Conservation (phyloP, 2,888 invertebrate genomes). For the Protophormia terraenovae region DNA sequence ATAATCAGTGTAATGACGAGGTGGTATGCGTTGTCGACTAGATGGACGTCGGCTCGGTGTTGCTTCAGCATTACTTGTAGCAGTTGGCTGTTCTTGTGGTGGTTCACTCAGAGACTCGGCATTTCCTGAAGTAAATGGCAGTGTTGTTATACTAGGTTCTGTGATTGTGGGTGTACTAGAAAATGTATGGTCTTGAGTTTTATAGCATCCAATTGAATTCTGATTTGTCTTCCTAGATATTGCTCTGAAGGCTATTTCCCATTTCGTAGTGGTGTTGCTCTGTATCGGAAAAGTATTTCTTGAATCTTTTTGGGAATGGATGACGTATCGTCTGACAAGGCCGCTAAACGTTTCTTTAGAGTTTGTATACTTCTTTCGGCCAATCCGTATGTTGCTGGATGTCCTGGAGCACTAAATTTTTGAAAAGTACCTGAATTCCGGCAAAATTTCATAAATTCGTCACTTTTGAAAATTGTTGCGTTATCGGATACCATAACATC, state of each 20-base stretch:
- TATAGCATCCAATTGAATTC: conserved; percentile 12
- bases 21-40: neutral
- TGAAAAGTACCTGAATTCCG: conserved; percentile 36
- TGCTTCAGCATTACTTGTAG: neutral
- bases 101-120: neutral
- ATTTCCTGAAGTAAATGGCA: neutral
- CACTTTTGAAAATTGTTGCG: conserved; percentile 50
- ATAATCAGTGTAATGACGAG: neutral
- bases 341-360: conserved; percentile 29
- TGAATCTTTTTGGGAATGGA: conserved; percentile 68
- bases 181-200: neutral
- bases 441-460: conserved; percentile 51
- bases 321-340: conserved; percentile 77
- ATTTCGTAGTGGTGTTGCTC: conserved; percentile 50
- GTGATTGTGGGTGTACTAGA: neutral
- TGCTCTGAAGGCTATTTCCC: neutral
- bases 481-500: neutral
- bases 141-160: neutral
- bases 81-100: neutral
- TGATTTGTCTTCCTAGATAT: conserved; percentile 4
- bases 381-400: conserved; percentile 13
- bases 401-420: conserved; percentile 30
- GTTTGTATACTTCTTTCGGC: conserved; percentile 9
- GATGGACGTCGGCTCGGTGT: neutral
- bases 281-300: conserved; percentile 17